phyloP scores from a whole-genome alignment of 2,888 invertebrate genomes.

The Diloba caeruleocephala region DNA sequence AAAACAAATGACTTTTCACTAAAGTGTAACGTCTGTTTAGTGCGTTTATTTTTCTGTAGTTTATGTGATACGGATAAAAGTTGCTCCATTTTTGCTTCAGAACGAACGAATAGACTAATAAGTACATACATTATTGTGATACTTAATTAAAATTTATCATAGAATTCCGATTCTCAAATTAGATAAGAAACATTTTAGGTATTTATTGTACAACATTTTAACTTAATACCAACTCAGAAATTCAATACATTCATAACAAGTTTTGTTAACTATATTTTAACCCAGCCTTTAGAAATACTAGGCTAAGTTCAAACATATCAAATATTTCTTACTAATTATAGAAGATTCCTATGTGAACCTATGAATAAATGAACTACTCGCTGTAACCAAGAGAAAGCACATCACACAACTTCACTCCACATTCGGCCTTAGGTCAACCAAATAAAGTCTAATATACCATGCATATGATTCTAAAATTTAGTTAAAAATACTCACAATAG shows the following conservation, averaged over 20 bases:
- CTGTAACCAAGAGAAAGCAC: background rate
- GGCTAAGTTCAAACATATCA: slow-evolving; percentile 4
- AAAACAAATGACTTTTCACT: background rate
- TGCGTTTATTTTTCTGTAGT: background rate
- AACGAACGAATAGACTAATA: no score
- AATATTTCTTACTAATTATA: slow-evolving; percentile 29
- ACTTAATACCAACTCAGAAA: no score
- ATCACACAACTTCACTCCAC: slow-evolving; percentile 11
- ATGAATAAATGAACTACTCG: slow-evolving; percentile 3
- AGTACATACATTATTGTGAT: no score
- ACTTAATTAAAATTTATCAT: no score
- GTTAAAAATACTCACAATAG: slow-evolving; percentile 95
- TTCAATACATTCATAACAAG: background rate
- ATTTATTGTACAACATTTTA: no score
- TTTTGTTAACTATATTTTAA: background rate
- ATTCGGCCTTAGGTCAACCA: slow-evolving; percentile 4
- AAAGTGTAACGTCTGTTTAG: background rate
- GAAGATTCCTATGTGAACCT: slow-evolving; percentile 6
- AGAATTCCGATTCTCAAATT: no score
- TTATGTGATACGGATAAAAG: no score
- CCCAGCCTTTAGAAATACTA: slow-evolving; percentile 11
- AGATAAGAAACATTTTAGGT: no score
- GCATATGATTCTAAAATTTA: slow-evolving; percentile 37
- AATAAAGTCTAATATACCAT: slow-evolving; percentile 30
- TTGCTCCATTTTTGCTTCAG: no score